These are phyloP conservation scores for Drepana arcuata DNA, from an alignment of 1,140 invertebrate species.

Conservation along the genomic window DNA sequence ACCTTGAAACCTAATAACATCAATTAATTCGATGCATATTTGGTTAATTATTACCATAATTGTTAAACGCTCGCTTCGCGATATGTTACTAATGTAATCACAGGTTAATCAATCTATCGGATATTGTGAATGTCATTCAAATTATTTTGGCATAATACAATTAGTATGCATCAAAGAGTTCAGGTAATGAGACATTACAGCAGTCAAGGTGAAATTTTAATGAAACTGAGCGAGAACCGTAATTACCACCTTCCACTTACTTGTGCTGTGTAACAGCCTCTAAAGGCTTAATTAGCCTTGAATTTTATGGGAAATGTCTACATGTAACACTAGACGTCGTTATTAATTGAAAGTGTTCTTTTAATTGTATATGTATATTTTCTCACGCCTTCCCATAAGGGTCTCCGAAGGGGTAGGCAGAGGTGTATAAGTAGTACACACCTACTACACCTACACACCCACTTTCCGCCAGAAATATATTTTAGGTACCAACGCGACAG, in stretches of 20 bases:
- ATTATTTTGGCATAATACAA: constrained; percentile 19
- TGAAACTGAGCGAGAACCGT: constrained; percentile 21
- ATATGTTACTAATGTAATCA: neutral
- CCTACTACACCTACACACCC: too few relatives aligned
- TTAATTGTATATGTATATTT: neutral
- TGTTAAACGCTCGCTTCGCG: neutral
- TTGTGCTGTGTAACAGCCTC: constrained; percentile 20
- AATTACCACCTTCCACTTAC: constrained; percentile 26
- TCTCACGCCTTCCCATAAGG: too few relatives aligned
- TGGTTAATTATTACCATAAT: too few relatives aligned
- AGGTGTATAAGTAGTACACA: too few relatives aligned
- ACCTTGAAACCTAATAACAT: too few relatives aligned
- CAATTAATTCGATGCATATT: too few relatives aligned
- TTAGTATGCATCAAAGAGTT: constrained; percentile 39
- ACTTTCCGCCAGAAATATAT: too few relatives aligned
- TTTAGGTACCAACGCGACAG: too few relatives aligned
- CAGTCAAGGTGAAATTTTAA: constrained; percentile 33
- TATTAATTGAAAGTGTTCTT: neutral
- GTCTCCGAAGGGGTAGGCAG: too few relatives aligned
- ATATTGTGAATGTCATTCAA: constrained; percentile 7
- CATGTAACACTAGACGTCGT: neutral
- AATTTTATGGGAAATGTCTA: constrained; percentile 15
- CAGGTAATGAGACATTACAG: constrained; percentile 23
- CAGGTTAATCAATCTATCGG: neutral
- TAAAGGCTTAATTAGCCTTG: constrained; percentile 30